Base-by-base conservation (phyloP, 2,113 vertebrate species). In the Colistium nudipinnis region DNA sequence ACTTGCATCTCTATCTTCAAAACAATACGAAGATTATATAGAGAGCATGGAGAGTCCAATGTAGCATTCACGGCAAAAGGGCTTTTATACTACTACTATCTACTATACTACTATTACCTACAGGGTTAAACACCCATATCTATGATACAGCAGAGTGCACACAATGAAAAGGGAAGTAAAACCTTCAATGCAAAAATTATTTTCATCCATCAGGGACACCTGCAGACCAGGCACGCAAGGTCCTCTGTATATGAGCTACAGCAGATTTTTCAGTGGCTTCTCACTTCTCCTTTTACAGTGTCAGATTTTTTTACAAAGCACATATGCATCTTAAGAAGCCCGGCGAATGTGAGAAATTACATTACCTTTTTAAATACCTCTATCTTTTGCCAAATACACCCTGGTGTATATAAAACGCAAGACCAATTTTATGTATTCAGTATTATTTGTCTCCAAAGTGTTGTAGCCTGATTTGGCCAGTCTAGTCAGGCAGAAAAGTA, bases 271-370 rank as follows among this genome's bases (percentile, higher is more conserved):
- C 1, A 53, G n/a, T 9, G 3, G 6, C 9, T 27, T 84, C 44
- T 84, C 76, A 83, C 78, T 84, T 84, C 80, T 75, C 30, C 19
- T 84, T 89, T 82, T n/a, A 27, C 4, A 0, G 47, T 10, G 9
- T 13, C 70, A 66, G 57, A 20, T 85, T 47, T 53, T 39, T 38
- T 43, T n/a, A 19, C 11, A 22, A 31, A 39, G 2, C 7, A 3
- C 19, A 27, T 43, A 14, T 22, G n/a, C n/a, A 12, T 30, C 4
- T 62, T 43, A 17, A 36, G 6, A 19, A 13, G 12, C 6, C 28
- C 6, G 24, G 25, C 19, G 16, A 43, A 6, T 28, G 7, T 43
- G 0, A 30, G 27, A 55, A 28, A 8, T 51, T 12, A 43, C 25
- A 30, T 41, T 11, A 12, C 3, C 10, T 17, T 25, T 56, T 36